Conservation (phyloP, 2,113 vertebrate genomes). For the Urocynchramus pylzowi region DNA sequence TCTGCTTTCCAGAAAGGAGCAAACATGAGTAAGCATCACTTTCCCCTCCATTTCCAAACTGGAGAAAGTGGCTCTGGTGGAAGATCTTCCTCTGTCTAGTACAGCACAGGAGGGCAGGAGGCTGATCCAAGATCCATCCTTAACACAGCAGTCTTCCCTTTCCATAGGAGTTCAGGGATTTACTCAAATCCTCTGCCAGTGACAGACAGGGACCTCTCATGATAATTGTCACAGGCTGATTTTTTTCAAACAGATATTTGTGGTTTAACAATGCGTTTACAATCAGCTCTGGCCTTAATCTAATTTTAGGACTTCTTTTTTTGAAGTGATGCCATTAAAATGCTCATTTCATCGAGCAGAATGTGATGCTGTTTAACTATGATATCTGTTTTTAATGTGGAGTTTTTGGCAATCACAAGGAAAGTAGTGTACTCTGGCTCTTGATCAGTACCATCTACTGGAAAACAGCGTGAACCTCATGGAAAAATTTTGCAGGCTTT, state of each 20-base stretch:
- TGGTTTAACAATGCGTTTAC: conserved; percentile 66
- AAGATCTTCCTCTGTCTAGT: not conserved
- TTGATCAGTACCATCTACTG: conserved; percentile 54
- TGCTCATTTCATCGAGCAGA: conserved; percentile 46
- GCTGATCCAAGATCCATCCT: not conserved
- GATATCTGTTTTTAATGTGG: conserved; percentile 66
- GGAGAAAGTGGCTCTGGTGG: not conserved
- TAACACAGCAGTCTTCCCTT: not conserved
- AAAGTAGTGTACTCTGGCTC: conserved; percentile 62
- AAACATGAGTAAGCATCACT: not conserved
- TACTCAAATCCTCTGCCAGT: not conserved
- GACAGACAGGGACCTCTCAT: not conserved
- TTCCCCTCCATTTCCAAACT: not conserved
- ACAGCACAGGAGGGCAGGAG: not conserved
- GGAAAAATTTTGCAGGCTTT: conserved; percentile 45
- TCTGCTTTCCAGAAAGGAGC: not conserved
- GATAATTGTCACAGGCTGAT: conserved; percentile 44
- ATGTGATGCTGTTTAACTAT: conserved; percentile 64
- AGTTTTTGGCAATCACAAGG: conserved; percentile 34
- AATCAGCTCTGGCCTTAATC: conserved; percentile 67
- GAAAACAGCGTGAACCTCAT: conserved; percentile 41
- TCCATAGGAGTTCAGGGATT: not conserved
- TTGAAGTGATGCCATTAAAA: conserved; percentile 63
- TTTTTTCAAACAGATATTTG: conserved; percentile 54
- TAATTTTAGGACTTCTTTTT: conserved; percentile 58